Percentiles rank a stretch among this genome's conserved stretches.
These are phyloP conservation scores for Manduca sexta DNA, from an alignment of 1,140 invertebrate species.

Conservation along the genomic window DNA sequence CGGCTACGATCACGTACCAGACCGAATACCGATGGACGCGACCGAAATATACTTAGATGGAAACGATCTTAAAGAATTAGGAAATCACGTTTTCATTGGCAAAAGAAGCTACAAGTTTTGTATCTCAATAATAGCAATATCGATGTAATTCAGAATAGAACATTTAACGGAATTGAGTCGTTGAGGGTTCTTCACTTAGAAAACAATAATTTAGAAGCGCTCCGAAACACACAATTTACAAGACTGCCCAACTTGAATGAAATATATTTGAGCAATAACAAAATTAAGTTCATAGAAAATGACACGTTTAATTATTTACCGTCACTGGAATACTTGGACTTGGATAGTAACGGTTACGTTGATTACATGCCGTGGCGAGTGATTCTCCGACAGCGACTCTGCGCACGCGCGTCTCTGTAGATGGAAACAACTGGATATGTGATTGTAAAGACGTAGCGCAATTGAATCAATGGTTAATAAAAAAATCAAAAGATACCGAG, in stretches of 20 bases:
- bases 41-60: slow-evolving; percentile 93
- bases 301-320: slow-evolving; percentile 83
- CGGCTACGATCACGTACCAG: slow-evolving; percentile 82
- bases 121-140: slow-evolving; percentile 90
- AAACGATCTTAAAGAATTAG: slow-evolving; percentile 86
- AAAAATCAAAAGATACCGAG: slow-evolving; percentile 69
- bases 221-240: slow-evolving; percentile 87
- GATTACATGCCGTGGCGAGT: slow-evolving; percentile 84
- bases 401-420: slow-evolving; percentile 76
- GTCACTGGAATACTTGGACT: slow-evolving; percentile 82
- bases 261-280: slow-evolving; percentile 87
- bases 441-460: slow-evolving; percentile 78
- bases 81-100: slow-evolving; percentile 90
- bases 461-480: slow-evolving; percentile 77
- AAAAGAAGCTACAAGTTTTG: slow-evolving; percentile 88
- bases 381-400: slow-evolving; percentile 72
- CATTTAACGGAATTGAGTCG: slow-evolving; percentile 87
- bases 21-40: slow-evolving; percentile 91
- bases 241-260: slow-evolving; percentile 82
- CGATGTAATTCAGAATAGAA: slow-evolving; percentile 84
- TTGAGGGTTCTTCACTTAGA: slow-evolving; percentile 85
- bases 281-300: slow-evolving; percentile 82
- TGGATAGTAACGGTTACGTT: slow-evolving; percentile 86
- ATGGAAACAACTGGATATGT: slow-evolving; percentile 83
- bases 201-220: slow-evolving; percentile 82